Base-by-base conservation (phyloP, 2,797 vertebrate species). In the Pangasius macronema region DNA sequence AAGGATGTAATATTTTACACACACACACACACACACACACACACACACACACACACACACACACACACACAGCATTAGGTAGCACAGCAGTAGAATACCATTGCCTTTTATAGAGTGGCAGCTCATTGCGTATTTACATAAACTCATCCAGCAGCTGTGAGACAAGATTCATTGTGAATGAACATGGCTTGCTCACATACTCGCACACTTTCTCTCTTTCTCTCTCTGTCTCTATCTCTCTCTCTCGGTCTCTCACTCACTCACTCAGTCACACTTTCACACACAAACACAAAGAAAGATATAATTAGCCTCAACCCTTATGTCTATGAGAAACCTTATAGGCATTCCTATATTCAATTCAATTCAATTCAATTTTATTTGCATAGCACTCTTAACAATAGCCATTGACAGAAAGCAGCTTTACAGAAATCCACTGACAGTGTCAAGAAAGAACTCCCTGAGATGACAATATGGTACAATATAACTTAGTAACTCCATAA, bases 91-190 rank as follows among this genome's bases (percentile, higher is more conserved):
- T 63, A 39, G 90, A 95, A 95, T 95, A 93, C 92, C 93, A 94
- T 94, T 92, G 93, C 95, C 95, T 95, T 95, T 95, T 95, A 95
- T 95, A 95, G 95, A 93, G 93, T 93, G 92, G n/a, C 57, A 81
- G 70, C 82, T 82, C 83, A 85, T 82, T 77, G 79, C 83, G 59
- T 90, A 87, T 91, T 90, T 90, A 89, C 87, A 83, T 81, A 88
- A 88, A 82, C 76, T 84, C 87, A 22, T 65, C 83, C 85, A 77
- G 55, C 72, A 90, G 75, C 72, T 82, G 70, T 9, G 67, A 83
- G 49, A 22, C 51, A 61, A 68, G 59, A 77, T 88, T 76, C 55
- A 86, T 80, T 85, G 59, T 83, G 82, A 84, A 70, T 89, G 81
- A 86, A 90, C 39, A 61, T 73, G 46, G 77, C 46, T 87, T 68